Conservation (phyloP, 2,888 invertebrate genomes). For the Helicoverpa assulta region DNA sequence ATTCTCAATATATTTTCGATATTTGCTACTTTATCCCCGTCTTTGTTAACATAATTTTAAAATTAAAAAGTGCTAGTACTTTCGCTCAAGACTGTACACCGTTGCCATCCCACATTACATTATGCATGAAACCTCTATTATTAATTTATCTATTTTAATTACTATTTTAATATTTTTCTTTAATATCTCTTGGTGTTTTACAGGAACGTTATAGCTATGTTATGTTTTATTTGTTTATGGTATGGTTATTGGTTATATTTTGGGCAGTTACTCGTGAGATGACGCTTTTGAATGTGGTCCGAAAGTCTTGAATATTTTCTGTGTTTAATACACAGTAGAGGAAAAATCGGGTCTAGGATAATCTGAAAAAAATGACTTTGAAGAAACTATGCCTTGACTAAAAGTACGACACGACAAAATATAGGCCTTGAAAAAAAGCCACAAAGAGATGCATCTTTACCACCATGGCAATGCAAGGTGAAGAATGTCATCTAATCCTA, state of each 20-base stretch:
- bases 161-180: conserved; percentile 45
- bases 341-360: conserved; percentile 29
- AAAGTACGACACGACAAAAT: not conserved
- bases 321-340: conserved; percentile 46
- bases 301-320: conserved; percentile 23
- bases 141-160: conserved; percentile 47
- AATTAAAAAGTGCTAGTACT: not conserved
- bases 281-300: conserved; percentile 45
- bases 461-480: not conserved
- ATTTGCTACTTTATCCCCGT: conserved; percentile 8
- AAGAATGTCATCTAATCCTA: not conserved
- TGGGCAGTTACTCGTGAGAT: conserved; percentile 35
- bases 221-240: conserved; percentile 43
- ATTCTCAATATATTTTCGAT: not conserved
- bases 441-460: not conserved
- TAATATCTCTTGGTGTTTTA: conserved; percentile 59
- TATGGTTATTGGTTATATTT: conserved; percentile 41
- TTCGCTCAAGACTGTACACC: conserved; percentile 49
- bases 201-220: conserved; percentile 56
- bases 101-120: conserved; percentile 58
- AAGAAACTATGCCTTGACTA: not conserved
- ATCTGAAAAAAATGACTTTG: not conserved
- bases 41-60: not conserved
- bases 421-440: not conserved
- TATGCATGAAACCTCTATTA: conserved; percentile 55